Base-by-base conservation (phyloP, 1,140 invertebrate species). In the Macrotrachela quadricornifera region DNA sequence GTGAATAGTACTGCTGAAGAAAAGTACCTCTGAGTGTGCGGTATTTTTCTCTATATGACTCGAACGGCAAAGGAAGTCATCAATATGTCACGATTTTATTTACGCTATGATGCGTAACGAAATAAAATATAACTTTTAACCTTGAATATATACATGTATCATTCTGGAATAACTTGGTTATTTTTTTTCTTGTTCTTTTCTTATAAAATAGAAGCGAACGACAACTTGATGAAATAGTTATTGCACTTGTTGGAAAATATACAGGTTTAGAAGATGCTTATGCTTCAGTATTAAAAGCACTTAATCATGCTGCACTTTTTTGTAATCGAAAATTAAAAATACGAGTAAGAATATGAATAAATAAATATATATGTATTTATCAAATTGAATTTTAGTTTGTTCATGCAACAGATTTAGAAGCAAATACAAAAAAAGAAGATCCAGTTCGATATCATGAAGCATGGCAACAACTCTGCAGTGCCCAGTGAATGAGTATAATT, bases 191-290 rank as follows among this genome's bases (percentile, higher is more conserved):
- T 11, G 30, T 30, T 46, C 16, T 47, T 16, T n/a, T n/a, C n/a
- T n/a, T n/a, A n/a, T n/a, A n/a, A 54, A 36, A 50, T 47, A 15
- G 80, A 12, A 76, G 81, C 15, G 82, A 87, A 57, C 78, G 78
- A 58, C 65, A 85, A 3, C 73, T 79, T 13, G 79, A 81, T 2
- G 21, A 30, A 4, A 82, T 95, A 0, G 82, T 76, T 42, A 96
- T 99, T 56, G 83, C 82, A 16, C 71, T 99, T 14, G 94, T 99
- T 14, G 94, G 94, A 10, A 99, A 99, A 73, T 99, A 99, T 62
- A 94, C 90, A 0, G 81, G 85, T 64, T 71, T 96, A 14, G 79
- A 86, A 64, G 94, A 99, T 72, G 80, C 90, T 0, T 99, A 99
- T 66, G 81, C 87, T 0, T 97, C 91, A 3, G 83, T 99, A 0